phyloP scores from a whole-genome alignment of 2,888 invertebrate species.

The Shargacucullia verbasci region DNA sequence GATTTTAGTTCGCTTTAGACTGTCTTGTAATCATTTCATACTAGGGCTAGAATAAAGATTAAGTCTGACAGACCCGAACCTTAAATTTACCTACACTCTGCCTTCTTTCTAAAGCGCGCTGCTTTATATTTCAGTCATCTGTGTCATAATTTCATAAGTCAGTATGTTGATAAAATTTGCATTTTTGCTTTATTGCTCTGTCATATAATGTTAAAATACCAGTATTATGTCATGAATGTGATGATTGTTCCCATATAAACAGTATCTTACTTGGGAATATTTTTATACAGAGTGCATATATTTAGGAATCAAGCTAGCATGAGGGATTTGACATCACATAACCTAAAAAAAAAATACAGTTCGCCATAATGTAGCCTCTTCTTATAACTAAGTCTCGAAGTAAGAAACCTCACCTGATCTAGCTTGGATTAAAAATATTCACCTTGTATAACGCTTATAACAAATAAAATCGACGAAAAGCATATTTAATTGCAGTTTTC shows the following conservation, averaged over 20 bases:
- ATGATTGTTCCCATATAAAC: slow-evolving; percentile 3
- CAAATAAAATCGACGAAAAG: slow-evolving; percentile 10
- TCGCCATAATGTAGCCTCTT: not conserved
- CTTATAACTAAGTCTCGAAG: no score
- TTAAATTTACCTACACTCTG: not conserved
- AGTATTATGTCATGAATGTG: slow-evolving; percentile 11
- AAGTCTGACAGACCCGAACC: no score
- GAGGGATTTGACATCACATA: slow-evolving; percentile 19
- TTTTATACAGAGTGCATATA: slow-evolving; percentile 29
- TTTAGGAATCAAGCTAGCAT: slow-evolving; percentile 19
- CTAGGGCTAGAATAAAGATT: no score
- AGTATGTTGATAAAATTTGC: slow-evolving; percentile 2
- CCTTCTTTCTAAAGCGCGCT: slow-evolving; percentile 17
- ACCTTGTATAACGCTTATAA: slow-evolving; percentile 1
- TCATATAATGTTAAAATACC: not conserved
- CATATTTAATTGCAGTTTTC: slow-evolving; percentile 73
- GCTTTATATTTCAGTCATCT: not conserved
- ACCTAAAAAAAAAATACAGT: not conserved
- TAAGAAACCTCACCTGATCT: slow-evolving; percentile 7
- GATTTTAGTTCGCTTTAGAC: no score
- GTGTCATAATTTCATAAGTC: slow-evolving; percentile 18
- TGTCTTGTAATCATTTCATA: no score
- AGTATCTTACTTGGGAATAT: slow-evolving; percentile 2
- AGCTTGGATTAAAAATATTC: slow-evolving; percentile 30
- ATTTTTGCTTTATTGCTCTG: slow-evolving; percentile 19